These are phyloP conservation scores for Drosophila gunungcola DNA, from an alignment of 1,140 invertebrate genomes.

Conservation along the genomic window DNA sequence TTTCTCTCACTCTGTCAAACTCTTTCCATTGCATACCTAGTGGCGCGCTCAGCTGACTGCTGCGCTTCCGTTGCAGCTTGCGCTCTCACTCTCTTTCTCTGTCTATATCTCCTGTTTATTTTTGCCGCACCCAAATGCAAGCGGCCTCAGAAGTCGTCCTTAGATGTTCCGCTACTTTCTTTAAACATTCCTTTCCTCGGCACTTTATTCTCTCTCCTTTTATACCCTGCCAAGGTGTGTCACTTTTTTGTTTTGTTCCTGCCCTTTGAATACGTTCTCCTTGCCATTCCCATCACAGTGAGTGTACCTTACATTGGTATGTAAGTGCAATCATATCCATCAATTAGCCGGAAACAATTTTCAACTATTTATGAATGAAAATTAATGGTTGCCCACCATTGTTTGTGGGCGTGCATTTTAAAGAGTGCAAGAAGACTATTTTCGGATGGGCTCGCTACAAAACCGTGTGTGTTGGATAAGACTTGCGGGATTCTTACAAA, in stretches of 20 bases:
- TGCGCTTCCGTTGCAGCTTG: constrained; percentile 36
- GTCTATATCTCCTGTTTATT: constrained; percentile 46
- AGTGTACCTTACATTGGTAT: constrained; percentile 14
- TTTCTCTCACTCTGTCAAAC: constrained; percentile 25
- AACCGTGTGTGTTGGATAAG: background rate
- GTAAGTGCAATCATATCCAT: constrained; percentile 20
- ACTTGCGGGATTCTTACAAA: no score
- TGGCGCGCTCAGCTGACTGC: constrained; percentile 67
- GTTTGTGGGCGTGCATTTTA: constrained; percentile 1
- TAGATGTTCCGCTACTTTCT: constrained; percentile 29
- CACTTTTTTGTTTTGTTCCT: constrained; percentile 82
- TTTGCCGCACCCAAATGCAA: constrained; percentile 77
- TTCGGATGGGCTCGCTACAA: background rate
- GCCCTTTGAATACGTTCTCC: constrained; percentile 52
- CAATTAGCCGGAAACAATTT: constrained; percentile 68
- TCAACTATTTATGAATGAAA: constrained; percentile 69
- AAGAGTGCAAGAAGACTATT: background rate
- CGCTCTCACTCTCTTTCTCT: constrained; percentile 23
- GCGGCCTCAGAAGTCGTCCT: constrained; percentile 23
- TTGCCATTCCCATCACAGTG: background rate
- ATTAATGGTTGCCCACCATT: constrained; percentile 42
- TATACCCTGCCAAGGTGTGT: constrained; percentile 68
- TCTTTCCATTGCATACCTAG: constrained; percentile 60
- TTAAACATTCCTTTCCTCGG: constrained; percentile 20
- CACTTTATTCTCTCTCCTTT: constrained; percentile 18